Evolutionary conservation across 2,113 vertebrate species (phyloP).

Genomic region (Pristiophorus japonicus): DNA sequence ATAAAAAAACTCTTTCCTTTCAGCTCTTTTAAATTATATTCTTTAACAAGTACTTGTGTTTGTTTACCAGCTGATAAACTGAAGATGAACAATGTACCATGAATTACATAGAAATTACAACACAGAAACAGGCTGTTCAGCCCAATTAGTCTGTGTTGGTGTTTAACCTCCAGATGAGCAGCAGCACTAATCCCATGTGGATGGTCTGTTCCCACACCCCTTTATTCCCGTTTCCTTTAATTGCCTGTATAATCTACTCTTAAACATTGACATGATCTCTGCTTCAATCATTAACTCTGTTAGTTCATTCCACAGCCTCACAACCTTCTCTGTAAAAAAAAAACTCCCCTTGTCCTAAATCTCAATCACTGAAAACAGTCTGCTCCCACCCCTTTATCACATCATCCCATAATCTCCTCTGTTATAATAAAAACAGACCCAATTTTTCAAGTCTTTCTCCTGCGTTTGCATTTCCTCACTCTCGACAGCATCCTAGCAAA

Average conservation of each 20-base stretch:
- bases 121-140: neutral
- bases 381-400: neutral
- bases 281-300: neutral
- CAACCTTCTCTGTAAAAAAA: neutral
- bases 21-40: neutral
- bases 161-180: neutral
- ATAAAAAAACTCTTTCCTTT: neutral
- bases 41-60: neutral
- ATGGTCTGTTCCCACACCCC: neutral
- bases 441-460: neutral
- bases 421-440: neutral
- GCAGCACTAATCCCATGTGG: neutral
- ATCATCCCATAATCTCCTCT: neutral
- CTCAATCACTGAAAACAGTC: neutral
- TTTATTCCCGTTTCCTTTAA: slow-evolving; percentile 9
- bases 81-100: neutral
- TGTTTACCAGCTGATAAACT: neutral
- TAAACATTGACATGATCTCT: neutral
- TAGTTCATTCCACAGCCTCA: neutral
- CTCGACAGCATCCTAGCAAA: neutral
- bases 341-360: neutral
- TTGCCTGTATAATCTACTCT: neutral
- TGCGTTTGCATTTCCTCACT: neutral
- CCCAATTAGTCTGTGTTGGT: neutral
- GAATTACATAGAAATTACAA: slow-evolving; percentile 2